Evolutionary conservation across 2,797 vertebrate genomes (phyloP), one percentile per base, ranked within the genome.

Genomic region (Acanthopagrus latus): DNA sequence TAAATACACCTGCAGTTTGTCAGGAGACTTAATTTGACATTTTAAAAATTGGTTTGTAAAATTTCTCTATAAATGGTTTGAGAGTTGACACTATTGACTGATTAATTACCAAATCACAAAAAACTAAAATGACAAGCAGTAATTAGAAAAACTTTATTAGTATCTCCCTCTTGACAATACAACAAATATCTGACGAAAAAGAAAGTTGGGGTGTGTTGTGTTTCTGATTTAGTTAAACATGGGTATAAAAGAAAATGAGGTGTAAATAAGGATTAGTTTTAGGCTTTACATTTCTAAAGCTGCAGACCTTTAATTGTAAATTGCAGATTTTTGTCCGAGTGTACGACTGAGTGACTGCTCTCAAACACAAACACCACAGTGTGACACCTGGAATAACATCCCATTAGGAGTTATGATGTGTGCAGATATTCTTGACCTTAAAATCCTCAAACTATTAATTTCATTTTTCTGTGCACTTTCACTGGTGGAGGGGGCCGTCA

Each of bases 101-200:
- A 11, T 47, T 50, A 1, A 0, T 68, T 43, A 57, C 7, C 21
- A 48, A 0, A 38, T 38, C 33, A 38, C 18, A 29, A 63, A 2
- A 0, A 75, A 72, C 0, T 16, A 14, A 80, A 55, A 46, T 11
- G 71, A 75, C 12, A 62, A 65, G 17, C 25, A 71, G 18, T 82
- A 79, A 76, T 83, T 91, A 89, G 74, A 93, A 94, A 94, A 88
- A 55, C 79, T 95, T 94, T 93, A 94, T 92, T 89, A 46, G 68
- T 10, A 83, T 84, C 68, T 71, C 69, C 80, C 16, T 12, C 71
- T 82, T 86, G 74, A 63, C 67, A 86, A 74, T 8, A 83, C 56
- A 83, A 81, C 46, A 84, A 64, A 84, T 82, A 80, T 64, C 38
- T 51, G 41, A 75, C 66, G 14, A 75, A 82, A 62, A 48, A 48